phyloP scores from a whole-genome alignment of 30 jellyfish, hydroid and myxozoan species.

The Pseudorhiza aurosa region DNA sequence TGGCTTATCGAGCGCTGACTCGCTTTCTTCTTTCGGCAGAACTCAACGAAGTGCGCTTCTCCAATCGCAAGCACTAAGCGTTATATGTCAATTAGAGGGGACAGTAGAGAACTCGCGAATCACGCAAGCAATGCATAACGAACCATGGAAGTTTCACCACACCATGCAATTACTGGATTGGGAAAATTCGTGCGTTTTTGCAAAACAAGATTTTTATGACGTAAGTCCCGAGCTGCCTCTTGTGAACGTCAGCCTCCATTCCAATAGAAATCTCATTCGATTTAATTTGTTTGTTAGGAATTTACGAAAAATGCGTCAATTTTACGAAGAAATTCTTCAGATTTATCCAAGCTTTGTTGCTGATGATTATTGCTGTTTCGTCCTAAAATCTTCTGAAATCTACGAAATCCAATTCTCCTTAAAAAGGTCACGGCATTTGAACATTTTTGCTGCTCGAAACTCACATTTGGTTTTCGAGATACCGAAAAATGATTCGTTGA shows the following conservation, averaged over 20 bases:
- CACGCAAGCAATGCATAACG: slow-evolving; percentile 22
- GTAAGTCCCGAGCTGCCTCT: slow-evolving; percentile 58
- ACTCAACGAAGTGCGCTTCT: slow-evolving; percentile 14
- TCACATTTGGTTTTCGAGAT: slow-evolving; percentile 34
- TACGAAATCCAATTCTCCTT: slow-evolving; percentile 58
- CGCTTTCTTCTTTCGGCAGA: slow-evolving; percentile 2
- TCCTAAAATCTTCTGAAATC: slow-evolving; percentile 1
- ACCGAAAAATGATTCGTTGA: slow-evolving; percentile 30
- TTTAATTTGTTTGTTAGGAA: slow-evolving; percentile 39
- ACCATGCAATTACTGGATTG: slow-evolving; percentile 68
- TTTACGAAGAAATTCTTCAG: slow-evolving; percentile 52
- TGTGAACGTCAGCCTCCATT: slow-evolving; percentile 14
- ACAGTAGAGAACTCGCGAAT: slow-evolving; percentile 16
- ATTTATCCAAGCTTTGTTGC: slow-evolving; percentile 33
- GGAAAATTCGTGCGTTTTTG: slow-evolving; percentile 63
- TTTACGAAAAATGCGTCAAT: slow-evolving; percentile 41
- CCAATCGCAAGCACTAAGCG: slow-evolving; percentile 51
- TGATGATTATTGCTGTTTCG: slow-evolving; percentile 68
- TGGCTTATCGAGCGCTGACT: slow-evolving; percentile 50
- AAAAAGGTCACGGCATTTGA: slow-evolving; percentile 55
- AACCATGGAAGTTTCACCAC: slow-evolving; percentile 71
- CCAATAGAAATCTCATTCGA: slow-evolving; percentile 17
- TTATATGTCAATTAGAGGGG: slow-evolving; percentile 25
- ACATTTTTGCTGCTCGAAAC: slow-evolving; percentile 28
- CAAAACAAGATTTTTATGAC: slow-evolving; percentile 68